Percentiles rank a stretch among this genome's conserved stretches.
These are phyloP conservation scores for Armadillidium nasatum DNA, from an alignment of 1,140 invertebrate species.

Conservation along the genomic window DNA sequence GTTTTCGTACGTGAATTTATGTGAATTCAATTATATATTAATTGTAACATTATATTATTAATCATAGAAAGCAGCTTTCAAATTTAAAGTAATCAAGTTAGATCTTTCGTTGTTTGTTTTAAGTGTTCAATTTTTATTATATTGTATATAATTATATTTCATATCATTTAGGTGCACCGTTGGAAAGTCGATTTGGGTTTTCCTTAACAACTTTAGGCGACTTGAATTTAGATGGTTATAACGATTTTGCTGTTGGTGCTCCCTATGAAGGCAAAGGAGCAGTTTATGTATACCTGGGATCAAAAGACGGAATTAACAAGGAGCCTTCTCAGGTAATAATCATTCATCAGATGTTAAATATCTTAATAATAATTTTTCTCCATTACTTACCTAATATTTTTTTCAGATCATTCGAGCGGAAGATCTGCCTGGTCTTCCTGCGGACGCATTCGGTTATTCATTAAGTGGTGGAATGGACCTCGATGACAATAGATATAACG, in stretches of 20 bases:
- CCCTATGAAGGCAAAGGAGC: constrained; percentile 74
- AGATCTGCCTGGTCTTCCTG: constrained; percentile 38
- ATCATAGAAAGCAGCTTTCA: neutral
- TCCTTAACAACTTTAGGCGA: constrained; percentile 80
- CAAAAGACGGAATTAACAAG: constrained; percentile 63
- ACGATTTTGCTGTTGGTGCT: constrained; percentile 85
- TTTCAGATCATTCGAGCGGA: constrained; percentile 40
- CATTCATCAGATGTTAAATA: neutral
- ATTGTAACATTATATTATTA: neutral
- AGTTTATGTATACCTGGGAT: constrained; percentile 83
- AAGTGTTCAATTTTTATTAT: no score
- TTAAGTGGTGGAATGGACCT: constrained; percentile 82
- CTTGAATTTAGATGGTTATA: constrained; percentile 82
- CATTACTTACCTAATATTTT: neutral
- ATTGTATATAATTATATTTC: no score
- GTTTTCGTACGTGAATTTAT: no score
- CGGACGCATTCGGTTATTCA: constrained; percentile 81
- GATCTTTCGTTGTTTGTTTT: no score
- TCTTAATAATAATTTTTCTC: neutral
- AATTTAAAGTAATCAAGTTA: neutral
- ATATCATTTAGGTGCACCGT: constrained; percentile 26
- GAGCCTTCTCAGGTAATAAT: constrained; percentile 66
- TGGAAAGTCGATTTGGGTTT: constrained; percentile 66
- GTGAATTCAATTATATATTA: no score
- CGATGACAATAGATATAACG: constrained; percentile 86